Evolutionary conservation across 1,140 invertebrate genomes (phyloP), one percentile per base, ranked within the genome.

Genomic region (Ceratina calcarata): DNA sequence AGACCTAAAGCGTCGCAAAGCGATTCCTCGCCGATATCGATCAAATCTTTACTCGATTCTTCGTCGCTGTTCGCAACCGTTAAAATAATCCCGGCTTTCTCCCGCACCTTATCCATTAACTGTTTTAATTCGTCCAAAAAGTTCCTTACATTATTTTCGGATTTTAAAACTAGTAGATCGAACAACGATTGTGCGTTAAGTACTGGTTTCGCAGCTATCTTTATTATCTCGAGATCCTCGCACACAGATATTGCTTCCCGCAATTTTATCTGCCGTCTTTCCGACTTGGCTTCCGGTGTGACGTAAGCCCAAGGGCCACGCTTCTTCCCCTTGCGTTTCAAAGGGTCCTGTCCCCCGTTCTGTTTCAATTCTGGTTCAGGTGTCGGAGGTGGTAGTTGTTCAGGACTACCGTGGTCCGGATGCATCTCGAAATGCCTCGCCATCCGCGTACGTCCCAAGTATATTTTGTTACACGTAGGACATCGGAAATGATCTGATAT

Each of bases 381-480:
- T 1, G 87, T 91, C 6, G 87, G 87, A 0, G 90, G 91, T 10
- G 91, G 91, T n/a, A 93, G 71, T 65, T 93, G 91, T 51, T 93
- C 92, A 3, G 91, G 86, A 83, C 90, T 93, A 1, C 95, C 94
- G 90, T 96, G 95, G 80, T 94, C 93, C 3, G 95, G 95, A 89
- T 95, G 92, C 75, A 95, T 92, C 83, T 94, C 93, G 81, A 95
- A 95, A 91, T 96, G 95, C 53, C 94, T 90, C 3, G 93, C 91
- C 93, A 95, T 95, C 60, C 93, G 90, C 18, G 88, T 93, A 53
- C 92, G 89, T 32, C 94, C 94, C 27, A 95, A 80, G 86, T 95
- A 95, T 37, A 94, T 93, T 87, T 95, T 94, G 57, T 92, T 92
- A 80, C 94, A 95, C 15, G 93, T 94, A 4, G 94, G 94, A 87